Base-by-base conservation (phyloP, 2,797 vertebrate species). In the Dendrocincla tyrannina region DNA sequence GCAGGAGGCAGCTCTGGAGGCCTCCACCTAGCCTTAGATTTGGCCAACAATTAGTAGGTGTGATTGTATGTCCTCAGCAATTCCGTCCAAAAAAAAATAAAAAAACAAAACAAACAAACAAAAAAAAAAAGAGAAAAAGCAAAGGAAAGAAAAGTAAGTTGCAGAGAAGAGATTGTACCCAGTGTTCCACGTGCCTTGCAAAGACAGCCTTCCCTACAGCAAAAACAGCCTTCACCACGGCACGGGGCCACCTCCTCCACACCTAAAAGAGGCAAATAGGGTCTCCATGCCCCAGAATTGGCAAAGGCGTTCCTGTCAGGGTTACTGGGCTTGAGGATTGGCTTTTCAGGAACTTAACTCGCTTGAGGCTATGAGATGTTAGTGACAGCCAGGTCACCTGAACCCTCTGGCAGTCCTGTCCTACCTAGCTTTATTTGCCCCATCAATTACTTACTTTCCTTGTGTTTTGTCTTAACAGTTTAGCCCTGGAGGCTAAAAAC, bases 221-320 rank as follows among this genome's bases (percentile, higher is more conserved):
- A 17, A 59, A 67, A 33, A 49, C 41, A 49, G 32, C 46, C 33
- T 91, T 58, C 2, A 1, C 56, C n/a, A 23, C 1, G 0, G 27
- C 56, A 17, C 0, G 0, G 35, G 52, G 16, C 39, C 77, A 30
- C 58, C 37, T 75, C 8, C 74, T 62, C 60, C 28, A 30, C 11
- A 7, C 33, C 37, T 56, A 11, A 41, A 70, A 77, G 64, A 63
- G 25, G 24, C n/a, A 64, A 10, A n/a, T 10, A 33, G 23, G 11
- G 7, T 86, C 52, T 66, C 23, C 10, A 1, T 41, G 24, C 30
- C 27, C 25, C 76, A 52, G 25, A n/a, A 5, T 11, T 56, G 68
- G 39, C 7, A 9, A 52, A 92, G 47, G 10, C 39, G 39, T 62
- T 39, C 7, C 42, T 49, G 18, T 13, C 17, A 42, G n/a, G 23